Evolutionary conservation across 2,113 vertebrate species (phyloP), one percentile per base, ranked within the genome.

Genomic region (Pygathrix nemaeus): DNA sequence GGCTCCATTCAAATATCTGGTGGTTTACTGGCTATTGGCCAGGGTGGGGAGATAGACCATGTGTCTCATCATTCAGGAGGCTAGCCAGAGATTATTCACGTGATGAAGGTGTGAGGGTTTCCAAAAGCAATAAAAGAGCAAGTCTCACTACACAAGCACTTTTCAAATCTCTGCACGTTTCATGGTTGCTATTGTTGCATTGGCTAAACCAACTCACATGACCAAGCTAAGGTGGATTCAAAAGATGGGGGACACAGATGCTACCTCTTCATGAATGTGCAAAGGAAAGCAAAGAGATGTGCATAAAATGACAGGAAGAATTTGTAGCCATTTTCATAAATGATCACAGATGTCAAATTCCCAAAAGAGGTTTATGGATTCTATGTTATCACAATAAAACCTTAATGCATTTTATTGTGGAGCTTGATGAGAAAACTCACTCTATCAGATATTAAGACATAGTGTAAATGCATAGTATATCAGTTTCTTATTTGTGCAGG

Each of bases 251-350:
- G 27, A 89, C 83, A 64, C 10, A 57, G 70, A 93, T 66, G 13
- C 72, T 9, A 59, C 48, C 61, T 88, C 61, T 68, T 91, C 17
- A 23, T 35, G 59, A 50, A 55, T 50, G 30, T 72, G 50, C 52
- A 30, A 72, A 90, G 43, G 81, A 83, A 35, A 32, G 14, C 61
- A 64, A 64, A 64, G 61, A 2, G 61, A 64, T 30, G 61, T 50
- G 21, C 14, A 66, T 32, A 43, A 17, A 72, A 89, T 43, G 16
- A n/a, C 11, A 70, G 55, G 27, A 75, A 43, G 59, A 27, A 43
- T 59, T 45, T 91, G 87, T 72, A 70, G 78, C 76, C 48, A 86
- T 95, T 93, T 86, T 93, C 78, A 43, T 20, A 64, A 85, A 76
- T 30, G 48, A 70, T 57, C 13, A 72, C 35, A 92, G 64, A 64